These are phyloP conservation scores for Amaurobius ferox DNA, from an alignment of 2,888 invertebrate species.

Conservation along the genomic window DNA sequence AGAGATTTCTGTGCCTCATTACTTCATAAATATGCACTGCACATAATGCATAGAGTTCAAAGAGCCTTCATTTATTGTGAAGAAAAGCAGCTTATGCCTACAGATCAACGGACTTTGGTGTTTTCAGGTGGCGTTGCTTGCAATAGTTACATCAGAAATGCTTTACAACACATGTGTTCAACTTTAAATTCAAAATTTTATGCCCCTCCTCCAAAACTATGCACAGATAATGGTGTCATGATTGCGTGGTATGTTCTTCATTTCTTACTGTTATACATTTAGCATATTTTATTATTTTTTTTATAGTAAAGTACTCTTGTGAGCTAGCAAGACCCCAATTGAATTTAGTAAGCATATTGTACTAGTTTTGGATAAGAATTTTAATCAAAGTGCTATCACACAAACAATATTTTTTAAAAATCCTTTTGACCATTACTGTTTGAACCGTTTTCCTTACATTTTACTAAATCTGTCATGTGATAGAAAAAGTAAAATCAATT, in stretches of 20 bases:
- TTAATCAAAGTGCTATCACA: too few relatives aligned
- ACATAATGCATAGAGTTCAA: constrained; percentile 88
- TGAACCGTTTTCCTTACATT: too few relatives aligned
- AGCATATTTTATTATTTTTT: background rate
- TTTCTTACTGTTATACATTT: background rate
- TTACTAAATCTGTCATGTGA: too few relatives aligned
- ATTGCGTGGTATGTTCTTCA: constrained; percentile 85
- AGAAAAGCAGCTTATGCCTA: constrained; percentile 82
- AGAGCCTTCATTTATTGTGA: constrained; percentile 88
- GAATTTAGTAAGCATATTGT: too few relatives aligned
- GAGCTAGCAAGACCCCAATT: too few relatives aligned
- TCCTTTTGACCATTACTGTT: too few relatives aligned
- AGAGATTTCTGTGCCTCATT: constrained; percentile 90
- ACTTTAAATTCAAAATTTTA: constrained; percentile 81
- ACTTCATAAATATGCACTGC: constrained; percentile 85
- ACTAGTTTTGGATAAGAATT: too few relatives aligned
- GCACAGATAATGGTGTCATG: constrained; percentile 99
- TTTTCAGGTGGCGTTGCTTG: constrained; percentile 98
- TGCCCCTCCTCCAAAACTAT: constrained; percentile 89
- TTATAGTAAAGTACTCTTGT: too few relatives aligned
- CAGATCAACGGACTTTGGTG: constrained; percentile 79
- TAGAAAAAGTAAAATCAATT: too few relatives aligned
- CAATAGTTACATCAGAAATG: constrained; percentile 87
- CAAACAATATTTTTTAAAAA: too few relatives aligned
- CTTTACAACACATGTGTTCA: constrained; percentile 83